A percentile compares a stretch with the other conserved stretches of the same genome.
These are phyloP conservation scores for Parauchenoglanis punctatus DNA, from an alignment of 2,797 vertebrate species.

Conservation along the genomic window DNA sequence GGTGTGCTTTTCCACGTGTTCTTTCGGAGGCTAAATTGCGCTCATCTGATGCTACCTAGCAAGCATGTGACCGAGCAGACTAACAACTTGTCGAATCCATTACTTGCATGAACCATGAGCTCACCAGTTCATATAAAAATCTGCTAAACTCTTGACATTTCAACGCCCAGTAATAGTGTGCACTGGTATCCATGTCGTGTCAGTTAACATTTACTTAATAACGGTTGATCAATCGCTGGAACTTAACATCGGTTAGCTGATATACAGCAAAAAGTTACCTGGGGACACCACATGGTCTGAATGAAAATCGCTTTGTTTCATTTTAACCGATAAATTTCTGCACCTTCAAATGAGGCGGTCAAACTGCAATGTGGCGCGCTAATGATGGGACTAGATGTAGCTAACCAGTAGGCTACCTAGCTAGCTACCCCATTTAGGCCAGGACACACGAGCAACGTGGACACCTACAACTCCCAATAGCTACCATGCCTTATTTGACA, in stretches of 20 bases:
- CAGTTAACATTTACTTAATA: background rate
- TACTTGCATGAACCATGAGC: background rate
- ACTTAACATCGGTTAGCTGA: background rate
- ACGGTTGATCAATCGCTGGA: background rate
- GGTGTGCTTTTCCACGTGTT: conserved; percentile 74
- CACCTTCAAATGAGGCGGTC: conserved; percentile 15
- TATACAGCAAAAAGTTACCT: background rate
- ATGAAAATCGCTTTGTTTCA: conserved; percentile 21
- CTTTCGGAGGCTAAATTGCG: conserved; percentile 68
- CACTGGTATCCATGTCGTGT: conserved; percentile 3
- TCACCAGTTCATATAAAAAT: background rate
- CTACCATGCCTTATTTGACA: background rate
- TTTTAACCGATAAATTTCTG: background rate
- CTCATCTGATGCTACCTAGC: conserved; percentile 61
- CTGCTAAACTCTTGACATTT: background rate
- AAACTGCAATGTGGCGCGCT: conserved; percentile 26
- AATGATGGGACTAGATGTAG: conserved; percentile 22
- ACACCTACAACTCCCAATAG: conserved; percentile 56
- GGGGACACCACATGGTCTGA: background rate
- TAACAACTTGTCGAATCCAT: conserved; percentile 15
- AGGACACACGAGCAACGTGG: conserved; percentile 55
- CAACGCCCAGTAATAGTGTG: background rate
- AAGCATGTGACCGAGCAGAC: conserved; percentile 55
- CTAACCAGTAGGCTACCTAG: conserved; percentile 18
- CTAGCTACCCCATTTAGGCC: conserved; percentile 50